Percentiles rank a stretch among this genome's conserved stretches.
Conservation (phyloP, 2,888 invertebrate species). For the Drosophila aldrichi region DNA sequence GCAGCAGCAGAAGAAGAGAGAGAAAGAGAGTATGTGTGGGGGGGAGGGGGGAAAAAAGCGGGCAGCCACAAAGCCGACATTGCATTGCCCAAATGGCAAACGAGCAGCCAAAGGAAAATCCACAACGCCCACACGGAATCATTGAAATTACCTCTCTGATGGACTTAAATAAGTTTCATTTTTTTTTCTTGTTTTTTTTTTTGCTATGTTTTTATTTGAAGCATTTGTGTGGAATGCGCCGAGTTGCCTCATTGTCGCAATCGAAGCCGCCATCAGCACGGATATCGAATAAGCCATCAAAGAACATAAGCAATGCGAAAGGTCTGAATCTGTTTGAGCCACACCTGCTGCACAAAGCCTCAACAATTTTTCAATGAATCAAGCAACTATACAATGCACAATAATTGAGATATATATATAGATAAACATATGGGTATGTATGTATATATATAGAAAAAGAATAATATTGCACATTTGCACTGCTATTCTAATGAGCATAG, state of each 20-base stretch:
- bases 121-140: conserved; percentile 28
- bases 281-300: conserved; percentile 17
- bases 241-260: conserved; percentile 20
- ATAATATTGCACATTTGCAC: too few species aligned
- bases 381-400: background rate
- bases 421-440: too few species aligned
- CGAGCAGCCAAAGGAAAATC: background rate
- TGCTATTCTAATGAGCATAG: too few species aligned
- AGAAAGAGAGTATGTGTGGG: background rate
- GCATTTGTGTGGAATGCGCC: conserved; percentile 30
- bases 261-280: conserved; percentile 1
- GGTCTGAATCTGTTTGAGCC: background rate
- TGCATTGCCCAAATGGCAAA: conserved; percentile 56
- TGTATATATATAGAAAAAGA: too few species aligned
- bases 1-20: conserved; percentile 11
- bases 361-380: background rate
- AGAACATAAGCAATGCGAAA: background rate
- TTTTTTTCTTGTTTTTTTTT: background rate
- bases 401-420: too few species aligned
- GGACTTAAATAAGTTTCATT: conserved; percentile 39
- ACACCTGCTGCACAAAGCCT: background rate
- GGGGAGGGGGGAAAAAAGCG: conserved; percentile 31
- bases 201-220: background rate
- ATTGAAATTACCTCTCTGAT: conserved; percentile 53
- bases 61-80: conserved; percentile 72